Evolutionary conservation across 2,113 vertebrate genomes (phyloP).

Genomic region (Pseudonaja textilis): DNA sequence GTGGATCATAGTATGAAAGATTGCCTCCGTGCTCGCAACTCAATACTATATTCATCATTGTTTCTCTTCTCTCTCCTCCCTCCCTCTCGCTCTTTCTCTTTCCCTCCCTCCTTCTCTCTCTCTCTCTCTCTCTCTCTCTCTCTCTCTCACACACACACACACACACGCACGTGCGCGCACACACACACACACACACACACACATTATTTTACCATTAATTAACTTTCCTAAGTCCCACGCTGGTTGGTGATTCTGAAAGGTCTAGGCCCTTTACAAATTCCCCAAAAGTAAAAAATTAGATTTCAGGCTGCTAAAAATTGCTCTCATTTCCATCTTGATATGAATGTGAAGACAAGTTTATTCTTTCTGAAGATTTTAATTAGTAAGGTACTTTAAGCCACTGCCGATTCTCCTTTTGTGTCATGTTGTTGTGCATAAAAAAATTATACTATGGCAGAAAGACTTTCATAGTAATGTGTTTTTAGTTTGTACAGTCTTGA

Average conservation of each 20-base stretch:
- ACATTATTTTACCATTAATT: neutral
- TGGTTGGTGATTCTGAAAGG: no score
- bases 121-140: no score
- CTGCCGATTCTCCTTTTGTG: constrained; percentile 42
- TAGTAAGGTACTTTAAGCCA: constrained; percentile 50
- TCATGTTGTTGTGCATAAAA: constrained; percentile 59
- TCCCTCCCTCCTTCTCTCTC: rapidly evolving
- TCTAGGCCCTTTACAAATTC: neutral
- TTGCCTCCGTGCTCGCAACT: neutral
- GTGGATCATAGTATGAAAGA: neutral
- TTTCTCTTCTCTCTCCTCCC: neutral
- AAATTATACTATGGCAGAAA: constrained; percentile 54
- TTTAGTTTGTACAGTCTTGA: constrained; percentile 53
- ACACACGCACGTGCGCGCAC: no score
- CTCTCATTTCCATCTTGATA: constrained; percentile 1
- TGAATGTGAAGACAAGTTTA: constrained; percentile 31
- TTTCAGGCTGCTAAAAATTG: neutral
- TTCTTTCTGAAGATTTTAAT: constrained; percentile 53
- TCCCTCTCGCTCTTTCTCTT: no score
- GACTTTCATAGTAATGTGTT: constrained; percentile 59
- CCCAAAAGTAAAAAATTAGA: constrained; percentile 3
- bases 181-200: neutral
- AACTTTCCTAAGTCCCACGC: no score
- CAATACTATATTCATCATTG: neutral
- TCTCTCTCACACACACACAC: no score